Percentiles rank a stretch among this genome's conserved stretches.
Evolutionary conservation across 1,140 invertebrate species (phyloP).

Genomic region (Paralvinella palmiformis): DNA sequence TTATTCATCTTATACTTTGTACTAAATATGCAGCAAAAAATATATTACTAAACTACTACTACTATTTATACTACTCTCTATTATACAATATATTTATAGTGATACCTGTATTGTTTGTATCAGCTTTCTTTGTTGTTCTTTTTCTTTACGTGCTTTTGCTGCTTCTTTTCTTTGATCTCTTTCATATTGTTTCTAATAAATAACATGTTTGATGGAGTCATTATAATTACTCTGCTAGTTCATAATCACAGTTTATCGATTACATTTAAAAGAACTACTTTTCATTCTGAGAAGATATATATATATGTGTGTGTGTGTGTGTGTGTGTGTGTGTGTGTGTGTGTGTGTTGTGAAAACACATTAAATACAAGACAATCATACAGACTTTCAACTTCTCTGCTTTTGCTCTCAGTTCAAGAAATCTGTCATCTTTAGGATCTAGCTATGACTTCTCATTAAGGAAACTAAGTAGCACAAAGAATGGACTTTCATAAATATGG

Average conservation of each 20-base stretch:
- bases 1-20: no score
- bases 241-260: neutral
- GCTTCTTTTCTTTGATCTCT: conserved; percentile 59
- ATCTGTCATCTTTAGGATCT: conserved; percentile 26
- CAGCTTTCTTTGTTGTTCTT: conserved; percentile 56
- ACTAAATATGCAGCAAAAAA: no score
- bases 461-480: no score
- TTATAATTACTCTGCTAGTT: neutral
- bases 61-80: no score
- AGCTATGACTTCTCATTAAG: conserved; percentile 20
- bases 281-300: no score
- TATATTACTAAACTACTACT: no score
- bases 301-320: no score
- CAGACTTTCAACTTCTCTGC: conserved; percentile 30
- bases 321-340: no score
- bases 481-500: no score
- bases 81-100: neutral
- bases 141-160: conserved; percentile 53
- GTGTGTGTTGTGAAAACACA: no score
- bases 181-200: conserved; percentile 55
- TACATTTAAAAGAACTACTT: neutral
- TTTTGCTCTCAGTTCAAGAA: conserved; percentile 30
- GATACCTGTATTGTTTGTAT: conserved; percentile 53
- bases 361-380: no score
- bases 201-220: conserved; percentile 8